Base-by-base conservation (phyloP, 2,113 vertebrate genomes). In the Nothocercus julius region DNA sequence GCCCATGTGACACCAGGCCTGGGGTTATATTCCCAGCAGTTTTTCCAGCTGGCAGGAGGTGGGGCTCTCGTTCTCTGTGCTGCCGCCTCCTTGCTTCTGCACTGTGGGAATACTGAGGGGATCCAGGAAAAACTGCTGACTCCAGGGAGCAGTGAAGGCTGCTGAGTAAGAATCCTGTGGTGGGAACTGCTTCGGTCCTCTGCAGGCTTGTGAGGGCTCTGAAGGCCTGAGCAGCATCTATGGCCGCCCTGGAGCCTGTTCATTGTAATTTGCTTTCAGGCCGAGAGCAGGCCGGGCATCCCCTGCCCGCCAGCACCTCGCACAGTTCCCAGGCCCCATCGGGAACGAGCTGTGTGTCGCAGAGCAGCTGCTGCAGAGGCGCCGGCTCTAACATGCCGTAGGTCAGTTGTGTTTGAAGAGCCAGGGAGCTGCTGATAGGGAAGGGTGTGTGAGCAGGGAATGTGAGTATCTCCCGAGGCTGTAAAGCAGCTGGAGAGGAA, bases 251-350 rank as follows among this genome's bases (percentile, higher is more conserved):
- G 42, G 61, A 69, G 18, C 54, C 24, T 2, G 0, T 21, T 13
- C 77, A 32, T 32, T 30, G n/a, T 36, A 5, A 28, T 20, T 21
- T 25, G 38, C 61, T 44, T 40, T 36, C 11, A 27, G 32, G 21
- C 49, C 9, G 42, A 59, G 77, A 4, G 3, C 0, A 4, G 59
- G 30, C 40, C 73, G n/a, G 22, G 49, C 19, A 36, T 22, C 36
- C 44, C 44, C n/a, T 40, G 45, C 34, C 36, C 8, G 15, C 19
- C 4, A 2, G 45, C 5, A 0, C 0, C 16, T 53, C 15, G 25
- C 18, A n/a, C n/a, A 5, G 22, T 25, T 53, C 78, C 4, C 1
- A 4, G 30, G 21, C 47, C 78, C 3, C 0, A 4, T 25, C 2
- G 3, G 49, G 18, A 34, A 69, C 34, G n/a, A 73, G 78, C 78